Base-by-base conservation (phyloP, 2,113 vertebrate genomes). In the Capricornis sumatraensis region DNA sequence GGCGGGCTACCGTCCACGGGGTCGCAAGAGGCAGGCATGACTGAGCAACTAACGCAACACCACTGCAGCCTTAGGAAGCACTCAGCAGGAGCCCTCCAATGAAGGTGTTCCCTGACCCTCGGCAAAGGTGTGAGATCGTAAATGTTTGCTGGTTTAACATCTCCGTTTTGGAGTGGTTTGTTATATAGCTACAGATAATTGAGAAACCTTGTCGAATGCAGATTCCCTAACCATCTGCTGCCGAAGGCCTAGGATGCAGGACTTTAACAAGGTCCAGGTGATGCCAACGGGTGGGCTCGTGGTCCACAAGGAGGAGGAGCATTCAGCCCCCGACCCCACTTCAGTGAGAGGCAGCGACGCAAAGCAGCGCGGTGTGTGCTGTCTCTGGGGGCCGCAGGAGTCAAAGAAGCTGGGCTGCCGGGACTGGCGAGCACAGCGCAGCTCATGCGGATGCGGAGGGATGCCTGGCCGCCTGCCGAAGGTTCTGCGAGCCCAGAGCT, bases 381-480 rank as follows among this genome's bases (percentile, higher is more conserved):
- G 50, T 21, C 30, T 78, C 10, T 3, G 8, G 2, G 14, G 50
- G 3, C 50, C 6, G 1, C 13, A 53, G 79, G 19, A 23, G 11
- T 36, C 33, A 8, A 52, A 25, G 79, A 30, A 13, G 47, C 5
- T 5, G 6, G 33, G 50, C 78, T 21, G 16, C 10, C 1, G 1
- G 19, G 79, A 25, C 3, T 0, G 33, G 28, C 0, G 15, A 53
- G 79, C 19, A 7, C 79, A 15, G 79, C 33, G 3, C 47, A 52
- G 30, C 17, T 0, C 47, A 23, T 0, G 16, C 10, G 1, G 5
- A n/a, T 40, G 2, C 19, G 0, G 47, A 53, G 33, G 33, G 50
- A 4, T 36, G 79, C 33, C 17, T 82, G 50, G 30, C 50, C 3
- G 11, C 21, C 47, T 21, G 28, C 78, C 1, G 5, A 33, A 50